Conservation (phyloP, 1,140 invertebrate species). For the Aphelenchoides avenae region DNA sequence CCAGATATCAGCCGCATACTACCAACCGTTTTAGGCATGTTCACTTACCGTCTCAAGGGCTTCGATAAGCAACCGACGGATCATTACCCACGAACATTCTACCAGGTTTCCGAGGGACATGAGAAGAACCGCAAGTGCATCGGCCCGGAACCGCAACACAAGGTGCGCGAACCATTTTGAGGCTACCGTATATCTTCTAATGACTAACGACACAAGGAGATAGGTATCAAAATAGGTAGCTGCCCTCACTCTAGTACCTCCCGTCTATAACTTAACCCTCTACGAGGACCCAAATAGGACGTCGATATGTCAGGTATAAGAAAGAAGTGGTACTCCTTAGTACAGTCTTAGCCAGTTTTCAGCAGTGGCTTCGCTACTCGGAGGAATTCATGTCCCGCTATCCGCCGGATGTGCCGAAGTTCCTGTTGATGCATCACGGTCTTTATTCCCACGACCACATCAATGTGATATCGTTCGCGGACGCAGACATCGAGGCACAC, state of each 20-base stretch:
- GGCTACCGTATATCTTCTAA: no score
- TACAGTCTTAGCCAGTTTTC: no score
- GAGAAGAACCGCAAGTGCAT: constrained; percentile 66
- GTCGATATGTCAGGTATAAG: no score
- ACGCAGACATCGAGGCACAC: constrained; percentile 71
- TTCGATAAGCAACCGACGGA: constrained; percentile 78
- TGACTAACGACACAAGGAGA: no score
- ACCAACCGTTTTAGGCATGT: constrained; percentile 69
- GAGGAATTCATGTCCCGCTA: constrained; percentile 67
- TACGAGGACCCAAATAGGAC: no score
- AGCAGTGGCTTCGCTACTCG: constrained; percentile 69
- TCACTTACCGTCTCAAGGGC: constrained; percentile 82
- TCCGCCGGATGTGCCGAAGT: constrained; percentile 69
- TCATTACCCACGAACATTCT: constrained; percentile 82
- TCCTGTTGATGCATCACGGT: constrained; percentile 78
- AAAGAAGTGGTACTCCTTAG: no score
- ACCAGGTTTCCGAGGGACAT: constrained; percentile 65
- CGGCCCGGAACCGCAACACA: constrained; percentile 72
- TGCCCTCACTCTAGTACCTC: no score
- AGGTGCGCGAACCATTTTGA: no score
- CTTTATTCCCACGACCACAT: constrained; percentile 83
- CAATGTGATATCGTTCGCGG: constrained; percentile 71
- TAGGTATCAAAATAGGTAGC: no score
- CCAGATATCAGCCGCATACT: no score
- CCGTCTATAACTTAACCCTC: no score